phyloP scores from a whole-genome alignment of 2,888 invertebrate species.

The Halictus quadricinctus region DNA sequence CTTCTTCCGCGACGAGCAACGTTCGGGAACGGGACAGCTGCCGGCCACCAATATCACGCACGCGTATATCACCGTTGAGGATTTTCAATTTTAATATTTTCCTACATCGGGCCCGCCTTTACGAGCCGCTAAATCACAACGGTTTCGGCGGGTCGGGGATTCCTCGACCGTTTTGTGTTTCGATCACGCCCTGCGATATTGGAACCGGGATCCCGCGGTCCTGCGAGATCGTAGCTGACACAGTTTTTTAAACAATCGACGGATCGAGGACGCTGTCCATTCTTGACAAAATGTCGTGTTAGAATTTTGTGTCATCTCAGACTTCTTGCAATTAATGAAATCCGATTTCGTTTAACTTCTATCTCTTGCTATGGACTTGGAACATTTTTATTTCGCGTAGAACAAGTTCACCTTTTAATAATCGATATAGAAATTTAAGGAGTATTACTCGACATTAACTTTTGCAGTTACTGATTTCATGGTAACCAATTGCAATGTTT shows the following conservation, averaged over 20 bases:
- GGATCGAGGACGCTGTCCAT: no score
- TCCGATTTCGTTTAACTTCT: no score
- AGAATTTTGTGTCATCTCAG: no score
- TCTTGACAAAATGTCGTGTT: not conserved
- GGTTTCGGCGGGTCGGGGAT: constrained; percentile 21
- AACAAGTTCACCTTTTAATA: not conserved
- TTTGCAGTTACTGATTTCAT: no score
- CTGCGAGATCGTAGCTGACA: not conserved
- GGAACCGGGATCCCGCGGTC: constrained; percentile 9
- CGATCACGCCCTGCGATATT: constrained; percentile 63
- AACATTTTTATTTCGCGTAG: no score
- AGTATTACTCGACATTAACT: no score
- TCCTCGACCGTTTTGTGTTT: constrained; percentile 72
- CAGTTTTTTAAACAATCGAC: not conserved
- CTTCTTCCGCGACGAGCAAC: constrained; percentile 26
- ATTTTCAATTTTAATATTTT: constrained; percentile 82
- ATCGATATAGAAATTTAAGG: not conserved
- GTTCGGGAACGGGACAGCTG: constrained; percentile 78
- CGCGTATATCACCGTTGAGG: constrained; percentile 79
- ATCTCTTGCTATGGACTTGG: no score
- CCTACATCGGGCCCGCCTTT: constrained; percentile 75
- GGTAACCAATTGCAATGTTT: no score
- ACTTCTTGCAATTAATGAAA: no score
- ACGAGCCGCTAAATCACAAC: constrained; percentile 80
- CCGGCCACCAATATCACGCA: constrained; percentile 81